Percentiles rank a stretch among this genome's conserved stretches.
Conservation (phyloP, 2,888 invertebrate species). For the Orgyia antiqua region DNA sequence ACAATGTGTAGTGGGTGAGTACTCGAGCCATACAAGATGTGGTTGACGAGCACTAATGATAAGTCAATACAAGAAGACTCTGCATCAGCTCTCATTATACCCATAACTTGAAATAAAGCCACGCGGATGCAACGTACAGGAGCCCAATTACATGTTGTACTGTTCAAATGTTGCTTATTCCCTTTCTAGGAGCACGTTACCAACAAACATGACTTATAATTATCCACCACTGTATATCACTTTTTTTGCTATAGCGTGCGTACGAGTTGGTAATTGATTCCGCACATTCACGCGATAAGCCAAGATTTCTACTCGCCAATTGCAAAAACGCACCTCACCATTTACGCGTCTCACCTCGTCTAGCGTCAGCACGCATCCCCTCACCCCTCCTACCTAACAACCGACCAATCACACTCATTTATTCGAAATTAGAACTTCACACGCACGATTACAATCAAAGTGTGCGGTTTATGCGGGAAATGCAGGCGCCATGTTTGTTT, state of each 20-base stretch:
- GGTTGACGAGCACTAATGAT: not conserved
- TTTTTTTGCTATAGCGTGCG: conserved; percentile 34
- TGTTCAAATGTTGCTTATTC: conserved; percentile 25
- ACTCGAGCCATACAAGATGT: too few species aligned
- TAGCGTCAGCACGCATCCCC: conserved; percentile 40
- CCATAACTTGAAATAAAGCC: not conserved
- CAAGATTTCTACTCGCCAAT: conserved; percentile 42
- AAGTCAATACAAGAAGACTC: not conserved
- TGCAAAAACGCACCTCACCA: conserved; percentile 44
- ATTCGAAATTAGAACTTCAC: conserved; percentile 59
- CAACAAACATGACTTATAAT: conserved; percentile 39
- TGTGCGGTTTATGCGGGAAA: conserved; percentile 40
- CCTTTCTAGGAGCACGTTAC: conserved; percentile 25
- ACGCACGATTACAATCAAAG: conserved; percentile 44
- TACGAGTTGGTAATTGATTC: conserved; percentile 42
- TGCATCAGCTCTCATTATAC: not conserved
- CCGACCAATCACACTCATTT: conserved; percentile 58
- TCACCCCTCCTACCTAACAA: conserved; percentile 31
- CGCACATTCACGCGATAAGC: conserved; percentile 36
- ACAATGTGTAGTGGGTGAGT: too few species aligned
- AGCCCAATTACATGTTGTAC: conserved; percentile 23
- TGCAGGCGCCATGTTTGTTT: conserved; percentile 34
- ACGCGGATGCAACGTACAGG: conserved; percentile 8
- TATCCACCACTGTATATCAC: conserved; percentile 40
- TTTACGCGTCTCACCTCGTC: conserved; percentile 41